Percentiles rank a stretch among this genome's conserved stretches.
Evolutionary conservation across 2,113 vertebrate genomes (phyloP).

Genomic region (Grammatotria lemairii): DNA sequence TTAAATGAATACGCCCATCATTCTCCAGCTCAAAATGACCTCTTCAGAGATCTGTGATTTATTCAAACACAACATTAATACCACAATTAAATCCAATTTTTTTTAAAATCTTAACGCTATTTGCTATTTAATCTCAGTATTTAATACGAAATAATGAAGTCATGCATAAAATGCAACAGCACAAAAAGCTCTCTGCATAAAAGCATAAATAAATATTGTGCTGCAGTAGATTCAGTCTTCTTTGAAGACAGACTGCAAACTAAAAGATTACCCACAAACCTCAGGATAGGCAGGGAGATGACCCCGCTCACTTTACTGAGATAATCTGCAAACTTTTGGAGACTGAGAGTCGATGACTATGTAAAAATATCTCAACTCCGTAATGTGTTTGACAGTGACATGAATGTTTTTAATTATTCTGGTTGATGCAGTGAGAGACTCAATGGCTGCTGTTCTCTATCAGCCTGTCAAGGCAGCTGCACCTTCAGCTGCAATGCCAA

Average conservation of each 20-base stretch:
- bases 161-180: not conserved
- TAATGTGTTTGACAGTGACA: not conserved
- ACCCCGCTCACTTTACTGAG: not conserved
- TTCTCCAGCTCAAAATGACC: not conserved
- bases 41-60: accelerated
- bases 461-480: not conserved
- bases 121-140: not conserved
- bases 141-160: not conserved
- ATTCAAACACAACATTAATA: not conserved
- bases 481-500: not conserved
- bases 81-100: not conserved
- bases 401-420: not conserved
- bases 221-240: not conserved
- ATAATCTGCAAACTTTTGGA: not conserved
- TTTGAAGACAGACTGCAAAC: not conserved
- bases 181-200: not conserved
- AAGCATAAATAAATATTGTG: not conserved
- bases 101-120: not conserved
- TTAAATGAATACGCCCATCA: not conserved
- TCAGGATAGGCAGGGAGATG: not conserved
- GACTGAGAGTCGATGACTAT: accelerated
- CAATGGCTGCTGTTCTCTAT: not conserved
- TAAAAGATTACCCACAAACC: not conserved
- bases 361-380: not conserved
- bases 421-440: not conserved